Conservation (phyloP, 2,888 invertebrate genomes). For the Ametastegia equiseti region DNA sequence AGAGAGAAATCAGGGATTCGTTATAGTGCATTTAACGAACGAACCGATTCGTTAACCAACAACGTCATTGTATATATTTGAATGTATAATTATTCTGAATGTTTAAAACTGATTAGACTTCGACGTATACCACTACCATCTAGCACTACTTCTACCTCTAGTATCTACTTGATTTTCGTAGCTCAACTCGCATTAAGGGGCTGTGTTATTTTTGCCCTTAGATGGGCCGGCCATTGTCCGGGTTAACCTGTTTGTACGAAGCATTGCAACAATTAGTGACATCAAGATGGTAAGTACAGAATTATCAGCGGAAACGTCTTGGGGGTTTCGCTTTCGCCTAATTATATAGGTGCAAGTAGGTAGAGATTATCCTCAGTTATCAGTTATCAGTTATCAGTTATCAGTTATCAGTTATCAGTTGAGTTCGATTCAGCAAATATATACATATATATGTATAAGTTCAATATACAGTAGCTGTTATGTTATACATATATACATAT, state of each 20-base stretch:
- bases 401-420: neutral
- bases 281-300: slow-evolving; percentile 97
- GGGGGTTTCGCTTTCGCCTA: slow-evolving; percentile 17
- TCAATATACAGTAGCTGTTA: neutral
- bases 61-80: too few relatives aligned
- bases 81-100: too few relatives aligned
- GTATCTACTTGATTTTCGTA: slow-evolving; percentile 4
- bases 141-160: too few relatives aligned
- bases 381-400: neutral
- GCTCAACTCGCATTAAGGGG: slow-evolving; percentile 65
- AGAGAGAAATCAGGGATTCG: too few relatives aligned
- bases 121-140: too few relatives aligned
- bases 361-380: neutral
- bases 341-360: slow-evolving; percentile 37
- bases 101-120: neutral
- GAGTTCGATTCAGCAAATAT: neutral
- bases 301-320: slow-evolving; percentile 52
- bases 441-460: neutral
- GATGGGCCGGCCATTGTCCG: slow-evolving; percentile 98
- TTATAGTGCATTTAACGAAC: too few relatives aligned
- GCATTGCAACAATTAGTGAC: slow-evolving; percentile 99
- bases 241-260: slow-evolving; percentile 98
- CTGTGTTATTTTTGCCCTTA: slow-evolving; percentile 77
- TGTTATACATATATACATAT: too few relatives aligned
- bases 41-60: too few relatives aligned